A percentile compares a stretch with the other conserved stretches of the same genome.
Conservation (phyloP, 2,888 invertebrate species). For the Zelleria hepariella region DNA sequence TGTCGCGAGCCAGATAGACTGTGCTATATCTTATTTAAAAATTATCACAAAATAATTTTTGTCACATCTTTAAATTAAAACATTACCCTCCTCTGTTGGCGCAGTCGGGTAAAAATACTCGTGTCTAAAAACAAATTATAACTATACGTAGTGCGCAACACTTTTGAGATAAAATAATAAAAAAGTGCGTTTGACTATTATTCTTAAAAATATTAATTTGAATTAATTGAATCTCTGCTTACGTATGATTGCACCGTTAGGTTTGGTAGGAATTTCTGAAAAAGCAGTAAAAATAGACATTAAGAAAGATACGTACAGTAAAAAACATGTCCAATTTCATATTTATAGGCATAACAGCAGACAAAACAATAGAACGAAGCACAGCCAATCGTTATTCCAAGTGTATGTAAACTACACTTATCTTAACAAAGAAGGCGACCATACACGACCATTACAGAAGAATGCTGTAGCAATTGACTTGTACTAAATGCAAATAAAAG, state of each 20-base stretch:
- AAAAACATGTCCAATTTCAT: neutral
- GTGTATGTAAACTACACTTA: too few relatives aligned
- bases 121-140: neutral
- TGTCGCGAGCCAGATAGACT: too few relatives aligned
- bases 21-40: too few relatives aligned
- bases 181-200: constrained; percentile 5
- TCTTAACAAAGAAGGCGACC: too few relatives aligned
- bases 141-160: constrained; percentile 1
- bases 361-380: too few relatives aligned
- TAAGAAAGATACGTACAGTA: neutral
- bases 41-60: too few relatives aligned
- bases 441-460: too few relatives aligned
- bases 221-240: constrained; percentile 18
- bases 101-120: neutral
- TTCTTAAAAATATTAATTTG: constrained; percentile 15
- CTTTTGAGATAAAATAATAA: neutral
- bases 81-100: too few relatives aligned
- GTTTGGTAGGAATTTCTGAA: constrained; percentile 40
- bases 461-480: too few relatives aligned
- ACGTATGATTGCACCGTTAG: constrained; percentile 29
- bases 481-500: too few relatives aligned
- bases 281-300: constrained; percentile 17
- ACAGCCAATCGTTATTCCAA: too few relatives aligned
- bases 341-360: neutral
- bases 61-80: neutral